Percentiles rank a stretch among this genome's conserved stretches.
These are phyloP conservation scores for Anabas testudineus DNA, from an alignment of 2,797 vertebrate species.

Conservation along the genomic window DNA sequence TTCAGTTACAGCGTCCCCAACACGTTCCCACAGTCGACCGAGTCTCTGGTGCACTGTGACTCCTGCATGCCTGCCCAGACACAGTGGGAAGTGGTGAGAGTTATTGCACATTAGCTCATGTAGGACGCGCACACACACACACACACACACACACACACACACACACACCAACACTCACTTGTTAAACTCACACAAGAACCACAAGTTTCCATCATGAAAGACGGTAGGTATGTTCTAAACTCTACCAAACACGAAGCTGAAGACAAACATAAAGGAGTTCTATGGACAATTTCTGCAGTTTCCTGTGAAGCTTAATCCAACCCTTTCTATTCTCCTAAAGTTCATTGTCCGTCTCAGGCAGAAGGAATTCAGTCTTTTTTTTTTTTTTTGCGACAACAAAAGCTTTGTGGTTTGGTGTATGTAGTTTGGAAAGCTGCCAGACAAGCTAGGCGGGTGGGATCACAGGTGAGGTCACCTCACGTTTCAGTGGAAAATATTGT, in stretches of 20 bases:
- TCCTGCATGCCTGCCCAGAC: constrained; percentile 98
- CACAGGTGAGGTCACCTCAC: constrained; percentile 74
- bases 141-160: background rate
- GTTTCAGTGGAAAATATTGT: constrained; percentile 68
- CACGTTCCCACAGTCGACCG: constrained; percentile 97
- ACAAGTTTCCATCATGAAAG: constrained; percentile 51
- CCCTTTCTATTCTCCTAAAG: constrained; percentile 49
- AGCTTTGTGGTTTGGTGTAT: constrained; percentile 70
- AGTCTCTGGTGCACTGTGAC: constrained; percentile 98
- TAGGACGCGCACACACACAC: constrained; percentile 47
- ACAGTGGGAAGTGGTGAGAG: constrained; percentile 99
- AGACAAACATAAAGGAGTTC: constrained; percentile 18
- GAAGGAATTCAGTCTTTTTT: constrained; percentile 58
- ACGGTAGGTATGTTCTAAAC: constrained; percentile 16
- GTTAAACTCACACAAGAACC: constrained; percentile 55
- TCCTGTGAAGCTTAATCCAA: constrained; percentile 13
- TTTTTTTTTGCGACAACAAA: constrained; percentile 55
- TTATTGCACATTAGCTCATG: constrained; percentile 57
- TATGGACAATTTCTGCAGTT: constrained; percentile 15
- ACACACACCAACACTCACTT: constrained; percentile 53
- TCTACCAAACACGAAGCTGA: constrained; percentile 14
- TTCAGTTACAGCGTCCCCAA: constrained; percentile 99
- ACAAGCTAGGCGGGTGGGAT: constrained; percentile 49
- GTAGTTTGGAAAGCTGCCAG: constrained; percentile 74
- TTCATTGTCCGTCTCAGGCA: constrained; percentile 51